Percentiles rank a stretch among this genome's conserved stretches.
Conservation (phyloP, 2,113 vertebrate genomes). For the Forbesichthys agassizii region DNA sequence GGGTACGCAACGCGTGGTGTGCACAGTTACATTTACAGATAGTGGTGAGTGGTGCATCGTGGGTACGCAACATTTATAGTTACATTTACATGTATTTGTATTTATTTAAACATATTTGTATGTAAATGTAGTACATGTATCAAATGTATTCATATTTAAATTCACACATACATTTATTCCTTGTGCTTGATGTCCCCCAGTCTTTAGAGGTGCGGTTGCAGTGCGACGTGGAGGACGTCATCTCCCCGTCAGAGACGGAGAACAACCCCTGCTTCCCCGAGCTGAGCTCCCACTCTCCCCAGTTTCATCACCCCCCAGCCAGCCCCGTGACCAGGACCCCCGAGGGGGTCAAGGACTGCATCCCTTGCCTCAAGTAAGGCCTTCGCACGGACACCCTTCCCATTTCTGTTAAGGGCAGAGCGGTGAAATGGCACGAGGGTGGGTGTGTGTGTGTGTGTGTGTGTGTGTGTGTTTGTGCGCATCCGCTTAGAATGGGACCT, state of each 20-base stretch:
- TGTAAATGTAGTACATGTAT: too few species aligned
- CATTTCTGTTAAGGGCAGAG: too few species aligned
- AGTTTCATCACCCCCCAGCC: conserved; percentile 75
- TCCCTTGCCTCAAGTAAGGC: conserved; percentile 89
- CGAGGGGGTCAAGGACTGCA: conserved; percentile 86
- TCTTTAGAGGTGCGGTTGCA: conserved; percentile 91
- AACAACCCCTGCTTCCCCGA: conserved; percentile 86
- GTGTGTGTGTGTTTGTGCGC: background rate
- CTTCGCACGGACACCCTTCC: too few species aligned
- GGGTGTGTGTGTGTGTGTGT: background rate
- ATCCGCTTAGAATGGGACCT: too few species aligned
- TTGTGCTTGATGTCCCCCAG: conserved; percentile 64
- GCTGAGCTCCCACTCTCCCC: conserved; percentile 83
- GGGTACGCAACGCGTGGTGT: background rate
- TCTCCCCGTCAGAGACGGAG: conserved; percentile 90
- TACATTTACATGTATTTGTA: background rate
- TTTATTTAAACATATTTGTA: too few species aligned
- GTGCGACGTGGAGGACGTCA: conserved; percentile 89
- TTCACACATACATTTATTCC: background rate
- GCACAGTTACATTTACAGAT: too few species aligned
- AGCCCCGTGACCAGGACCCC: conserved; percentile 84
- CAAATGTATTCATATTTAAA: background rate
- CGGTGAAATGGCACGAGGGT: background rate
- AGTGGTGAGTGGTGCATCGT: too few species aligned
- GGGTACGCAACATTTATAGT: too few species aligned